Evolutionary conservation across 2,113 vertebrate species (phyloP).

Genomic region (Sphaerodactylus townsendi): DNA sequence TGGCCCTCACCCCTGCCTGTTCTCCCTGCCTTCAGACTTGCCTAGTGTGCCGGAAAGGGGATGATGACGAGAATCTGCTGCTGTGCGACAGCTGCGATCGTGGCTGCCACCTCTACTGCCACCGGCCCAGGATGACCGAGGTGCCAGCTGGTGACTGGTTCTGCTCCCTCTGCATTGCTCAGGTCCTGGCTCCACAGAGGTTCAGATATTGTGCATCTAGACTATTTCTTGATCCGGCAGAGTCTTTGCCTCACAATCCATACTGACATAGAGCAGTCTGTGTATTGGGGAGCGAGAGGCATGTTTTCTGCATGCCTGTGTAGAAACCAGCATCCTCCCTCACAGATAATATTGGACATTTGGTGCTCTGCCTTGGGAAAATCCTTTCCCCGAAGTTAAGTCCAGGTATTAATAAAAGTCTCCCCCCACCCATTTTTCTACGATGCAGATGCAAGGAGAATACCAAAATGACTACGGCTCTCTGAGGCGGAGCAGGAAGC

Average conservation of each 20-base stretch:
- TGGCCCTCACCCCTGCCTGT: background rate
- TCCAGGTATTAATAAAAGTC: background rate
- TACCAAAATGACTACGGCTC: slow-evolving; percentile 65
- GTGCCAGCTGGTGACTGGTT: slow-evolving; percentile 97
- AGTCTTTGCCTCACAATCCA: background rate
- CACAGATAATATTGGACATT: background rate
- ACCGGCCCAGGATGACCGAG: slow-evolving; percentile 88
- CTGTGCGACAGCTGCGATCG: slow-evolving; percentile 95
- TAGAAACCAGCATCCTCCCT: background rate
- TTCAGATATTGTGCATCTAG: background rate
- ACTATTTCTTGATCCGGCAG: background rate
- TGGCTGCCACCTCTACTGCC: slow-evolving; percentile 97
- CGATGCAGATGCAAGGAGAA: slow-evolving; percentile 73
- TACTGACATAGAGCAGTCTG: background rate
- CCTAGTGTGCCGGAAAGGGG: slow-evolving; percentile 91
- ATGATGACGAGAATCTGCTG: slow-evolving; percentile 91
- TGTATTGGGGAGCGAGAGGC: background rate
- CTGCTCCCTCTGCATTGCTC: slow-evolving; percentile 86
- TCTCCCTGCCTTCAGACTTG: slow-evolving; percentile 79
- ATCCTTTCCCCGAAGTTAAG: background rate
- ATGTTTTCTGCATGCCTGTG: background rate
- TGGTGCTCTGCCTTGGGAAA: background rate
- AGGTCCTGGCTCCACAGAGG: slow-evolving; percentile 68
- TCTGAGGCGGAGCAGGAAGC: slow-evolving; percentile 82
- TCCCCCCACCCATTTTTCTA: background rate